Evolutionary conservation across 2,113 vertebrate genomes (phyloP).

Genomic region (Rhabdornis inornatus): DNA sequence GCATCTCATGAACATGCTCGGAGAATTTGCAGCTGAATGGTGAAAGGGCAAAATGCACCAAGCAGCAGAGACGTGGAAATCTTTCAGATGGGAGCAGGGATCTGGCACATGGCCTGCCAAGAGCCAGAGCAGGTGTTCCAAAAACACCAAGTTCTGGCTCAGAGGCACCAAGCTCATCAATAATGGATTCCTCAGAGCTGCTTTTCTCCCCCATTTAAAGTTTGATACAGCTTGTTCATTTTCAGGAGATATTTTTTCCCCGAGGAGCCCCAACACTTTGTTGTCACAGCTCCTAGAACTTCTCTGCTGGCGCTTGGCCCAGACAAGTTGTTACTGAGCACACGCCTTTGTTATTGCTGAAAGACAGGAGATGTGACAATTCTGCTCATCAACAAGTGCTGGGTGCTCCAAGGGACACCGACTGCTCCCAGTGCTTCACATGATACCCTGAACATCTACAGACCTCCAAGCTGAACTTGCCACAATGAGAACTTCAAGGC

Average conservation of each 20-base stretch:
- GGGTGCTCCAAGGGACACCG: not conserved
- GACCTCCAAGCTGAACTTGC: not conserved
- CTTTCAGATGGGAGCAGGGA: not conserved
- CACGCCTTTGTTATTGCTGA: not conserved
- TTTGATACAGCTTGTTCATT: not conserved
- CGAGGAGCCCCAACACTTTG: not conserved
- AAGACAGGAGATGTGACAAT: not conserved
- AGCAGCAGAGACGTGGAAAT: not conserved
- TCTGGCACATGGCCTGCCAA: not conserved
- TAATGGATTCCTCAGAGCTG: not conserved
- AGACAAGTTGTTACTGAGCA: not conserved
- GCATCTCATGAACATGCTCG: not conserved
- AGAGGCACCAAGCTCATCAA: not conserved
- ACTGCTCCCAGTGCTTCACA: not conserved
- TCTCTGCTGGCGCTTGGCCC: not conserved
- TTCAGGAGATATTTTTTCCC: not conserved
- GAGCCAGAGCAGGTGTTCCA: not conserved
- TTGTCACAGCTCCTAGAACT: not conserved
- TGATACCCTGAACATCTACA: not conserved
- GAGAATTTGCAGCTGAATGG: not conserved
- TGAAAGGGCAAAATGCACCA: not conserved
- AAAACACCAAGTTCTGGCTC: not conserved
- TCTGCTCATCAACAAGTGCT: not conserved
- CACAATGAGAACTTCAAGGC: not conserved
- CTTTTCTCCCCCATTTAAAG: not conserved